These are phyloP conservation scores for Tapirus terrestris DNA, from an alignment of 2,113 vertebrate species.

Conservation along the genomic window DNA sequence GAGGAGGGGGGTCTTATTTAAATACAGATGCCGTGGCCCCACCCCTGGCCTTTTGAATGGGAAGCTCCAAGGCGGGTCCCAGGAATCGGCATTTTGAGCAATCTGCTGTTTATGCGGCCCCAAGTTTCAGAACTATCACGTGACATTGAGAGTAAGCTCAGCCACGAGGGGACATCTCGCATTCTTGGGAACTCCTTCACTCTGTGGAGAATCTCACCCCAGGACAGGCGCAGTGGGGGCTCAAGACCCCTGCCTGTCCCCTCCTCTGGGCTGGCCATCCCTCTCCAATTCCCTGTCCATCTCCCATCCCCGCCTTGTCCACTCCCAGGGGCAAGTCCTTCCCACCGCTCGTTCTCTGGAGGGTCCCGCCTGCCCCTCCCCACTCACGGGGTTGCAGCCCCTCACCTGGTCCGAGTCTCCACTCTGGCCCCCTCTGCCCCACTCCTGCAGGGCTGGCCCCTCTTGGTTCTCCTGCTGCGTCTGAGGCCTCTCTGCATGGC, in stretches of 20 bases:
- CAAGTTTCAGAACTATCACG: rapidly evolving
- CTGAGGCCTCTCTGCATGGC: rapidly evolving
- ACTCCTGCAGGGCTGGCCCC: slow-evolving; percentile 36
- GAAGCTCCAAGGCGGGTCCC: rapidly evolving
- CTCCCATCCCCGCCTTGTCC: rapidly evolving
- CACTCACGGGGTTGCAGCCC: rapidly evolving
- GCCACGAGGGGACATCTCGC: rapidly evolving
- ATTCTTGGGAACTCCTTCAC: not conserved
- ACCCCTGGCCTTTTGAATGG: not conserved
- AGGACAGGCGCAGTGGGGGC: rapidly evolving
- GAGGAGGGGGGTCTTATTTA: not conserved
- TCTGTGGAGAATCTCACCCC: not conserved
- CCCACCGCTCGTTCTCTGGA: not conserved
- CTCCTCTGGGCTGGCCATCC: not conserved
- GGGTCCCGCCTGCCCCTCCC: not conserved
- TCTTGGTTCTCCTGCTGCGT: not conserved
- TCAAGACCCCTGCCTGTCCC: rapidly evolving
- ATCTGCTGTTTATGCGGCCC: no score
- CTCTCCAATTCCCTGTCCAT: not conserved
- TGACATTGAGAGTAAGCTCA: not conserved
- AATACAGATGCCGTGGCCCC: not conserved
- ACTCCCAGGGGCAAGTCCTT: not conserved
- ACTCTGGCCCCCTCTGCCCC: not conserved
- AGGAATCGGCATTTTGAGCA: not conserved
- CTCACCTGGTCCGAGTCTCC: slow-evolving; percentile 79